Base-by-base conservation (phyloP, 2,113 vertebrate genomes). In the Alaudala cheleensis region DNA sequence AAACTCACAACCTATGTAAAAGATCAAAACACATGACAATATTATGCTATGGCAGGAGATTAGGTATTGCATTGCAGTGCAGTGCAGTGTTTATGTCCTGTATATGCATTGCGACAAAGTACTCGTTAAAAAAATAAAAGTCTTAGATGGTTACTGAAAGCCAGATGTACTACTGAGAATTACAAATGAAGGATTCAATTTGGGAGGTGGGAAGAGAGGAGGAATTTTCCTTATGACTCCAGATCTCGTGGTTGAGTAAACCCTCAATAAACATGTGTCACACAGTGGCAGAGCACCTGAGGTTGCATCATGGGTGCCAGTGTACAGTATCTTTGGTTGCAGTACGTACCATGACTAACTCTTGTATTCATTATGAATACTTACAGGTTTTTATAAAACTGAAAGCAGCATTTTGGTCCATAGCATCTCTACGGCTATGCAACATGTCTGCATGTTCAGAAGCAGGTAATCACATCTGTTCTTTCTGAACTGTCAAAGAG, bases 381-480 rank as follows among this genome's bases (percentile, higher is more conserved):
- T 71, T 77, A 40, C 12, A 67, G 64, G 31, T 67, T 94, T 88
- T 81, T 78, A 29, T 79, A 74, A 86, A 86, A 44, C 34, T 34
- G 58, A 86, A 88, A 91, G 67, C 51, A 86, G 40, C 16, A 24
- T 86, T 88, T 92, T 93, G 64, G 47, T 74, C 62, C 24, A 3
- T 74, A 81, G 54, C 7, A 3, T 88, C 56, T 86, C 39, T 86
- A 60, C 44, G 84, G 15, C 77, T 86, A 2, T 62, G 31, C 70
- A 90, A 34, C 66, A 19, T 57, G 72, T 74, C 72, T 81, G 0
- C 60, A 33, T 77, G 21, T 45, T 88, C 71, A 90, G 82, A 76
- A 54, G 45, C 72, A 86, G 89, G 50, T 93, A 82, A 70, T 77
- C 88, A 66, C 76, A 88, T 77, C 80, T 91, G 67, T 54, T 91